phyloP scores from a whole-genome alignment of 2,113 vertebrate genomes.

The Pituophis catenifer region DNA sequence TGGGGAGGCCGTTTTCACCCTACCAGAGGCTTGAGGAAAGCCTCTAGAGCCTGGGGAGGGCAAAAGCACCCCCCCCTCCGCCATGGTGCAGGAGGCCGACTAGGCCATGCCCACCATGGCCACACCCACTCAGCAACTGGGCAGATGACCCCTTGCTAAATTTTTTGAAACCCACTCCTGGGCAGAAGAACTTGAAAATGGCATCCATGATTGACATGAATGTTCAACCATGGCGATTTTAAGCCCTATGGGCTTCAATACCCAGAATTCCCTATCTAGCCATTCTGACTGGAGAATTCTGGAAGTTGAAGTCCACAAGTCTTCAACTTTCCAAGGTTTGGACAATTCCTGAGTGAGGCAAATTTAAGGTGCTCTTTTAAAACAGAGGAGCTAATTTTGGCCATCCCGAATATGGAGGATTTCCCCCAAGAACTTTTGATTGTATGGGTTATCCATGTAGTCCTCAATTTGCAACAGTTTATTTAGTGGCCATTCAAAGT shows the following conservation, averaged over 20 bases:
- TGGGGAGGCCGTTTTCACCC: too few relatives aligned
- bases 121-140: too few relatives aligned
- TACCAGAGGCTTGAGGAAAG: too few relatives aligned
- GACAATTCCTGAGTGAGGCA: background rate
- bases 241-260: background rate
- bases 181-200: background rate
- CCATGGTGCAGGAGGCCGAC: too few relatives aligned
- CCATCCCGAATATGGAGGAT: background rate
- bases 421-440: background rate
- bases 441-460: background rate
- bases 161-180: too few relatives aligned
- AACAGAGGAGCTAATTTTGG: background rate
- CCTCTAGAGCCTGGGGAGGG: too few relatives aligned
- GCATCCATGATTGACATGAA: background rate
- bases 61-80: too few relatives aligned
- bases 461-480: too few relatives aligned
- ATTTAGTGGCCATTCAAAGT: too few relatives aligned
- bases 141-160: too few relatives aligned
- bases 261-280: background rate
- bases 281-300: background rate
- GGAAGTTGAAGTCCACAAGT: background rate
- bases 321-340: background rate
- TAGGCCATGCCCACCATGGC: too few relatives aligned
- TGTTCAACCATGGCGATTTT: background rate
- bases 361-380: background rate